phyloP scores from a whole-genome alignment of 2,113 vertebrate species.

The Circaetus gallicus region DNA sequence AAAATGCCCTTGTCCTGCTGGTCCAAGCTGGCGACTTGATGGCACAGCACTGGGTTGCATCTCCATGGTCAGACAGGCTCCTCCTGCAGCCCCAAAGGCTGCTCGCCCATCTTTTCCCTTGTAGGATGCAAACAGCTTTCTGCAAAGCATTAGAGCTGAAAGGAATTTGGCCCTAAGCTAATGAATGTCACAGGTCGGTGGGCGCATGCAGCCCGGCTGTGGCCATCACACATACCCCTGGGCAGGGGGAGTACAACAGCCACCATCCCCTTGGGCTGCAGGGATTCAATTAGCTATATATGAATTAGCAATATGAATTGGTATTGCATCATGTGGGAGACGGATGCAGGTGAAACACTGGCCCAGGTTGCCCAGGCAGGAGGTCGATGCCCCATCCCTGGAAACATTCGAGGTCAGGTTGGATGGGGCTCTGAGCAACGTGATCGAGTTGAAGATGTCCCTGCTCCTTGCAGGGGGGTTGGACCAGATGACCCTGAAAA shows the following conservation, averaged over 20 bases:
- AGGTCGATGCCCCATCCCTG: background rate
- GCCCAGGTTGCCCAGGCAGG: no score
- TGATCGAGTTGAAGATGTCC: accelerated
- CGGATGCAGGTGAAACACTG: background rate
- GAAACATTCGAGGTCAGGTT: background rate
- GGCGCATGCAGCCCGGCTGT: accelerated
- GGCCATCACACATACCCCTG: no score
- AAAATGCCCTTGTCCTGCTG: accelerated
- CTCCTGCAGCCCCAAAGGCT: background rate
- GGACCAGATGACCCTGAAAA: background rate
- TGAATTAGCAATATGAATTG: no score
- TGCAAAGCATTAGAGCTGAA: background rate
- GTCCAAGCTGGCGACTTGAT: accelerated
- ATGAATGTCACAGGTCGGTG: accelerated
- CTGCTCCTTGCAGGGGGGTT: accelerated
- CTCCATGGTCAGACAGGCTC: accelerated
- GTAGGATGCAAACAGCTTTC: background rate
- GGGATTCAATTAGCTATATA: background rate
- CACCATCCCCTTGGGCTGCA: background rate
- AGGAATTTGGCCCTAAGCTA: background rate
- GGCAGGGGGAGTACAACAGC: background rate
- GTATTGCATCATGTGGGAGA: background rate
- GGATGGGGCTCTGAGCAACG: background rate
- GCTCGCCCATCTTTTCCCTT: background rate
- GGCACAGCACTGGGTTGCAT: background rate